Evolutionary conservation across 2,888 invertebrate genomes (phyloP).

Genomic region (Aphodius sticticus): DNA sequence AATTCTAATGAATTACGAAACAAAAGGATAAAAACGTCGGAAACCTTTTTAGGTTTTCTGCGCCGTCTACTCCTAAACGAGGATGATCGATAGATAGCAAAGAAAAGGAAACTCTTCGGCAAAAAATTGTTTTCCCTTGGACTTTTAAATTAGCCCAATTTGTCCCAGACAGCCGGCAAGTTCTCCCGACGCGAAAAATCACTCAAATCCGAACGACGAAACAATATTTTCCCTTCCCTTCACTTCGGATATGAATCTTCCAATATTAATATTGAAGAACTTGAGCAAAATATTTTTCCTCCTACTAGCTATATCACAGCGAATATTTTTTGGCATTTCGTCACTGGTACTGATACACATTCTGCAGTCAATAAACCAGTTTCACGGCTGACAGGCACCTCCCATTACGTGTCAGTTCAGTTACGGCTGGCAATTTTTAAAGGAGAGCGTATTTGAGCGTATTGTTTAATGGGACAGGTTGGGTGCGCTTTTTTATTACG

Average conservation of each 20-base stretch:
- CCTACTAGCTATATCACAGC: too few relatives aligned
- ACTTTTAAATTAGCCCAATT: neutral
- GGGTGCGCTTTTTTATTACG: neutral
- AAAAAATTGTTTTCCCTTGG: neutral
- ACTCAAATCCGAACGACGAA: neutral
- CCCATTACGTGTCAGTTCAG: neutral
- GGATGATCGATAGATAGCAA: neutral
- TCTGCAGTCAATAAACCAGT: slow-evolving; percentile 4
- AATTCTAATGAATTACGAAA: neutral
- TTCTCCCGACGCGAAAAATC: neutral
- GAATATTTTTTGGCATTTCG: neutral
- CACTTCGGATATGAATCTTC: neutral
- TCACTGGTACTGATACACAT: neutral
- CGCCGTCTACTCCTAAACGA: neutral
- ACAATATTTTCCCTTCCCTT: neutral
- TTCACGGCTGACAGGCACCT: neutral
- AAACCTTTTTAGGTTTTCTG: neutral
- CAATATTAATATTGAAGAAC: neutral
- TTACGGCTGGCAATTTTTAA: neutral
- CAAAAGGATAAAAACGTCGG: neutral
- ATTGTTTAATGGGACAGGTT: slow-evolving; percentile 4
- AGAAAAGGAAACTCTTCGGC: neutral
- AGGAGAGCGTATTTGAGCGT: neutral
- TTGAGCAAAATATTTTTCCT: neutral
- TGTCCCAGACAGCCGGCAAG: neutral